phyloP scores from a whole-genome alignment of 2,797 vertebrate genomes.

The Spondyliosoma cantharus region DNA sequence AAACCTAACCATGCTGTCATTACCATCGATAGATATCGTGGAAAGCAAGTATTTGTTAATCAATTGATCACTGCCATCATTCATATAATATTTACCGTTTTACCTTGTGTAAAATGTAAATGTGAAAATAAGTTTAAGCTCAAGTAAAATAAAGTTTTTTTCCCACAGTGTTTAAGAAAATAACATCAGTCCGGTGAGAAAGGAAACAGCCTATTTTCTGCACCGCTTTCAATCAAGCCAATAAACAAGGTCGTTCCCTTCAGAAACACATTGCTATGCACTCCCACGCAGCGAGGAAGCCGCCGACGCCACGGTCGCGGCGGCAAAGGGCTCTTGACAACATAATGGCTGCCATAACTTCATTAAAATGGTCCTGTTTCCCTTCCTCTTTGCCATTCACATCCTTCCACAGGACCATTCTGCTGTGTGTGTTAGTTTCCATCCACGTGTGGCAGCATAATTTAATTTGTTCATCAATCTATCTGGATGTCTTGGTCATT shows the following conservation, averaged over 20 bases:
- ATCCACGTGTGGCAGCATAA: slow-evolving; percentile 21
- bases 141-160: neutral
- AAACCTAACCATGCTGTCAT: too few species aligned
- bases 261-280: slow-evolving; percentile 62
- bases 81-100: neutral
- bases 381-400: slow-evolving; percentile 35
- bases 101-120: neutral
- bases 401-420: slow-evolving; percentile 14
- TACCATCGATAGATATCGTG: too few species aligned
- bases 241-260: slow-evolving; percentile 68
- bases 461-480: slow-evolving; percentile 22
- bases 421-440: slow-evolving; percentile 34
- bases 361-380: slow-evolving; percentile 67
- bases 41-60: neutral
- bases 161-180: slow-evolving; percentile 35
- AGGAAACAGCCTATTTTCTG: slow-evolving; percentile 50
- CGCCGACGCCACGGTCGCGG: slow-evolving; percentile 6
- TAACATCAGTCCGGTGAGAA: slow-evolving; percentile 24
- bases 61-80: neutral
- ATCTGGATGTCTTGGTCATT: slow-evolving; percentile 6
- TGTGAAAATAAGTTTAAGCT: slow-evolving; percentile 9
- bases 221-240: slow-evolving; percentile 69
- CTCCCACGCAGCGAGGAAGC: slow-evolving; percentile 56
- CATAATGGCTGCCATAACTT: slow-evolving; percentile 73
- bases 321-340: slow-evolving; percentile 63